Conservation (phyloP, 2,888 invertebrate genomes). For the Cenopis cana region DNA sequence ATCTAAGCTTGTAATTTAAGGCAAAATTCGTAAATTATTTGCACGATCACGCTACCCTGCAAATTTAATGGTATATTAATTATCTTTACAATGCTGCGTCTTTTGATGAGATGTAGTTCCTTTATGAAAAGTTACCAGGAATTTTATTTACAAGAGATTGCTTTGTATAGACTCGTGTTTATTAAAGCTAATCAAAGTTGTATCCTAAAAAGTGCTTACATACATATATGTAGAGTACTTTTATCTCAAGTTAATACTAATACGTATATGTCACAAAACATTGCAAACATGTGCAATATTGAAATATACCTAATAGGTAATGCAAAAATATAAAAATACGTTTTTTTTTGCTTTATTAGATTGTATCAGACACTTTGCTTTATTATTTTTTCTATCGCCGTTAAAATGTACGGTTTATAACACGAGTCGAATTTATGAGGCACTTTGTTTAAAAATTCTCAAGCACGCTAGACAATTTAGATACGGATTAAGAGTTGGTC, state of each 20-base stretch:
- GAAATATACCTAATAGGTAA: too few species aligned
- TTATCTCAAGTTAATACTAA: too few species aligned
- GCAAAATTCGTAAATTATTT: constrained; percentile 36
- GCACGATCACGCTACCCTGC: constrained; percentile 33
- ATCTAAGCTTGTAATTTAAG: constrained; percentile 14
- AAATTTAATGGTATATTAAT: constrained; percentile 25
- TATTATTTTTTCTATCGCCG: neutral
- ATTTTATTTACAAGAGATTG: neutral
- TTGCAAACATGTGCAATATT: neutral
- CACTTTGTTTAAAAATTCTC: constrained; percentile 19
- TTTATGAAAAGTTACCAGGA: constrained; percentile 13
- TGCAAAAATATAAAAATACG: neutral
- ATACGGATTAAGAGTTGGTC: constrained; percentile 39
- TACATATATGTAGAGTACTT: too few species aligned
- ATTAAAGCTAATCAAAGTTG: neutral
- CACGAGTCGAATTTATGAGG: neutral
- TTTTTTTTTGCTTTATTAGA: too few species aligned
- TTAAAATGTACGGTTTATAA: neutral
- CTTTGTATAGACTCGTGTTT: neutral
- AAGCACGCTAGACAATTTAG: constrained; percentile 25
- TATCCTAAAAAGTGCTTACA: too few species aligned
- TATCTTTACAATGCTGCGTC: constrained; percentile 19
- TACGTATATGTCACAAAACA: too few species aligned
- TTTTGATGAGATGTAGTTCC: constrained; percentile 12
- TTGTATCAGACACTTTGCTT: neutral